Evolutionary conservation across 2,888 invertebrate species (phyloP).

Genomic region (Melinaea menophilus): DNA sequence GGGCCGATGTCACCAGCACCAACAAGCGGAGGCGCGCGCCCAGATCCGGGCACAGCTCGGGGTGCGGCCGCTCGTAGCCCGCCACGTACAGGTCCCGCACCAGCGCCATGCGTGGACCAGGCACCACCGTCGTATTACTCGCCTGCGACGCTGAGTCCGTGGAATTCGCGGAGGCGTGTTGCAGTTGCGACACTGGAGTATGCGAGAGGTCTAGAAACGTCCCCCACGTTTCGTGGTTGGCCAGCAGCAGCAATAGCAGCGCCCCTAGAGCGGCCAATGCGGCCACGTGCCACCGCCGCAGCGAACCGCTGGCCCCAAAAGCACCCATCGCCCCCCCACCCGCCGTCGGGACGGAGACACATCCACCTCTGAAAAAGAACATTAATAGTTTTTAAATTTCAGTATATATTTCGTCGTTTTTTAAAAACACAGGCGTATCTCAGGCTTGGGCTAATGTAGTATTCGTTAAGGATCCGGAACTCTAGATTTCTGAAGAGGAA

Average conservation of each 20-base stretch:
- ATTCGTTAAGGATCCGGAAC: too few species aligned
- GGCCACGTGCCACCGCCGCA: too few species aligned
- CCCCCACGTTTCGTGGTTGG: conserved; percentile 47
- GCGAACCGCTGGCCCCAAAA: too few species aligned
- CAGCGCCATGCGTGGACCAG: conserved; percentile 63
- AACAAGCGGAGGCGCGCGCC: conserved; percentile 80
- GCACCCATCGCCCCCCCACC: too few species aligned
- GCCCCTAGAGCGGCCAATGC: conserved; percentile 40
- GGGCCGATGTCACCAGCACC: conserved; percentile 86
- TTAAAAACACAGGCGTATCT: too few species aligned
- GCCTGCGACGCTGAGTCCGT: conserved; percentile 7
- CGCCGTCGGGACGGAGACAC: too few species aligned
- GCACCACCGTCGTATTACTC: conserved; percentile 28
- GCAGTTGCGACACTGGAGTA: conserved; percentile 57
- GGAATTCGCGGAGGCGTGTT: conserved; percentile 9
- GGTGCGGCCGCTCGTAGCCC: conserved; percentile 82
- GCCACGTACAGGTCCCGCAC: conserved; percentile 82
- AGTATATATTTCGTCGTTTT: too few species aligned
- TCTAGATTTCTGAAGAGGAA: too few species aligned
- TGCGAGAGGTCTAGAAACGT: conserved; percentile 31
- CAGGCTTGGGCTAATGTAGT: too few species aligned
- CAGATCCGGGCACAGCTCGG: conserved; percentile 81
- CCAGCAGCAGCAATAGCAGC: conserved; percentile 64
- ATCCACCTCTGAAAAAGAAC: conserved; percentile 16
- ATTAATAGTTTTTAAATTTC: background rate